Conservation (phyloP, 2,888 invertebrate genomes). For the Drosophila pullipes region DNA sequence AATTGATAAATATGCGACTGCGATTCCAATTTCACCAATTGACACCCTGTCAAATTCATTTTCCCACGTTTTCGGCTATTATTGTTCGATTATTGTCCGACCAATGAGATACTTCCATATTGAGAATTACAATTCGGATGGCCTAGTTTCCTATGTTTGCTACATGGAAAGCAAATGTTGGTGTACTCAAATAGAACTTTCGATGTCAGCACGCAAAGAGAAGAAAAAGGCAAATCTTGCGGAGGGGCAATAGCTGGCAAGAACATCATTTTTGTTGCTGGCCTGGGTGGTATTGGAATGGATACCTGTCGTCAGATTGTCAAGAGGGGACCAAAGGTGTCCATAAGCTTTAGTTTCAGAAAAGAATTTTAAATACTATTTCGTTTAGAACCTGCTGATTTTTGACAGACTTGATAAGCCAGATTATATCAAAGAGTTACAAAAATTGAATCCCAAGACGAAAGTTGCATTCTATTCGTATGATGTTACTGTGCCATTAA, state of each 20-base stretch:
- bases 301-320: slow-evolving; percentile 70
- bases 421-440: slow-evolving; percentile 35
- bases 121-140: background rate
- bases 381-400: slow-evolving; percentile 73
- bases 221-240: background rate
- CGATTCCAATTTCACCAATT: too few species aligned
- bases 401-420: slow-evolving; percentile 66
- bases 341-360: background rate
- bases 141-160: background rate
- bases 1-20: too few species aligned
- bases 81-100: too few species aligned
- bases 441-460: slow-evolving; percentile 39
- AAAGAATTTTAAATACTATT: background rate
- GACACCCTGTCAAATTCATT: too few species aligned
- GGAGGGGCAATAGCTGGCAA: slow-evolving; percentile 43
- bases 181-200: background rate
- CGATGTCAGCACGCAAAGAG: background rate
- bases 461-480: slow-evolving; percentile 63
- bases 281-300: slow-evolving; percentile 79
- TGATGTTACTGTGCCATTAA: too few species aligned
- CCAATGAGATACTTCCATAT: too few species aligned
- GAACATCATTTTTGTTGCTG: slow-evolving; percentile 76
- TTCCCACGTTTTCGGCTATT: too few species aligned
- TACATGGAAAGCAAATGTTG: background rate
- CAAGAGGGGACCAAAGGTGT: slow-evolving; percentile 51